A percentile compares a stretch with the other conserved stretches of the same genome.
phyloP scores from a whole-genome alignment of 2,888 invertebrate genomes.

The Choreutis nemorana region DNA sequence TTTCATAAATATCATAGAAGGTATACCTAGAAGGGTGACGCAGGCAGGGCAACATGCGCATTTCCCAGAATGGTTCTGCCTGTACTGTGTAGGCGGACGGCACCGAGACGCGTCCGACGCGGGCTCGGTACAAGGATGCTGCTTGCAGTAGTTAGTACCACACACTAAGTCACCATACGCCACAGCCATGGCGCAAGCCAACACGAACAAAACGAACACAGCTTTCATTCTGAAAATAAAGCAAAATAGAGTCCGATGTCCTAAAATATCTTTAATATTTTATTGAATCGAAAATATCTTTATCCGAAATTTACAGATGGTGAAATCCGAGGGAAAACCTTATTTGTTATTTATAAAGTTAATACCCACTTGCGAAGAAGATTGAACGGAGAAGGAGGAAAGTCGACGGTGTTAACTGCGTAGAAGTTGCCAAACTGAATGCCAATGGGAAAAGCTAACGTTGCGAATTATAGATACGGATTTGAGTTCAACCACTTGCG shows the following conservation, averaged over 20 bases:
- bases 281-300: background rate
- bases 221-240: constrained; percentile 34
- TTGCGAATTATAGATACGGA: too few species aligned
- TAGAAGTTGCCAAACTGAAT: constrained; percentile 22
- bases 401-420: constrained; percentile 23
- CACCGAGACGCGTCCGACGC: constrained; percentile 31
- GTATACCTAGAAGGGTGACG: constrained; percentile 41
- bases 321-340: too few species aligned
- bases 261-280: background rate
- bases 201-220: constrained; percentile 25
- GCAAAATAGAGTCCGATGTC: background rate
- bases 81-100: constrained; percentile 30
- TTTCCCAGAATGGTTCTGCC: constrained; percentile 41
- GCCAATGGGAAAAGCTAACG: constrained; percentile 20
- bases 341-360: too few species aligned
- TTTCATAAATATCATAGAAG: too few species aligned
- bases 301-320: too few species aligned
- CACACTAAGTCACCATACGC: constrained; percentile 47
- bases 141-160: constrained; percentile 44
- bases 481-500: too few species aligned
- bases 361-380: too few species aligned
- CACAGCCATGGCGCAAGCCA: constrained; percentile 33
- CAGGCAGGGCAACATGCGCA: constrained; percentile 59
- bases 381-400: too few species aligned
- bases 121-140: constrained; percentile 31